Base-by-base conservation (phyloP, 2,113 vertebrate species). In the Mustela lutreola region DNA sequence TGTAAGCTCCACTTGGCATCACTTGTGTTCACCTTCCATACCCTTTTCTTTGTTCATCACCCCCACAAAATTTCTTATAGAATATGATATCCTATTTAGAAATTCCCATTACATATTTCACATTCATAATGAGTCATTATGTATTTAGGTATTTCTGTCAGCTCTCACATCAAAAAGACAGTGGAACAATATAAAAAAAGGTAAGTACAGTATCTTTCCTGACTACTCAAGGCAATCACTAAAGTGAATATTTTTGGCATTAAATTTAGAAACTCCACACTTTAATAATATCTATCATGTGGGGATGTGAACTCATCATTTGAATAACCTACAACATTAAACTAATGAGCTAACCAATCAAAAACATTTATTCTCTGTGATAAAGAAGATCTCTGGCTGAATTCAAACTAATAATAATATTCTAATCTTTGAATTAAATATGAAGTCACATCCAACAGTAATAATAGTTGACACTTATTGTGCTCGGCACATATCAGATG, bases 361-460 rank as follows among this genome's bases (percentile, higher is more conserved):
- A 95, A 96, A 67, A n/a, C 21, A 91, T 70, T 36, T 12, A 70
- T 42, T 87, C 11, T 80, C 94, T 93, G 80, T 8, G 62, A 70
- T 26, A 50, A 56, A 73, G 26, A 97, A 24, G 26, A 78, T 1
- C 50, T 95, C 18, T 91, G n/a, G 11, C 7, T 94, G 28, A 65
- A 63, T 73, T 28, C 21, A 95, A 82, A 9, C 28, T 94, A 67
- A 22, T 65, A 92, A 33, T 22, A 90, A 62, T 60, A 91, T 85
- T 71, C 36, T 89, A 16, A 58, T 83, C 56, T 56, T 83, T 91
- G 42, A 76, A 60, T 88, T 96, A 26, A 92, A 92, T 92, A 83
- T 76, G 48, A 95, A 95, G 56, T 45, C 21, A 87, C 24, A 53
- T 0, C 62, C 22, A 65, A 11, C 80, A 60, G 15, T 53, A 76